These are phyloP conservation scores for Limulus polyphemus DNA, from an alignment of 2,888 invertebrate genomes.

Conservation along the genomic window DNA sequence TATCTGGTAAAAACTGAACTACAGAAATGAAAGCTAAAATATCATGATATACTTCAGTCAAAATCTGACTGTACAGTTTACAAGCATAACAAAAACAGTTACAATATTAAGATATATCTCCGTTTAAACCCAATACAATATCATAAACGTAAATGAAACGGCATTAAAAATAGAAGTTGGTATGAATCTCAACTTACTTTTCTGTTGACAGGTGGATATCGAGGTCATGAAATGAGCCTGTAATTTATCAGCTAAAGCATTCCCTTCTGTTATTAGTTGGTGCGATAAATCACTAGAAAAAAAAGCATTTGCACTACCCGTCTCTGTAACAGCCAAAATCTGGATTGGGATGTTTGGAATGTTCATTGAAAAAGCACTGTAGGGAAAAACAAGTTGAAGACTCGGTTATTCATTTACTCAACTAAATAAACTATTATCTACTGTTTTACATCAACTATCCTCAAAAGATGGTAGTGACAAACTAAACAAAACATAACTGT, in stretches of 20 bases:
- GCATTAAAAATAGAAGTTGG: neutral
- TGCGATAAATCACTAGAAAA: slow-evolving; percentile 81
- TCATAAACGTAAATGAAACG: neutral
- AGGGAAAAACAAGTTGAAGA: too few relatives aligned
- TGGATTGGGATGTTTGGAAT: slow-evolving; percentile 85
- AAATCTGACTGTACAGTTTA: too few relatives aligned
- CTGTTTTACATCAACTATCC: too few relatives aligned
- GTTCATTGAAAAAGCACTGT: slow-evolving; percentile 80
- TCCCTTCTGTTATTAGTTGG: slow-evolving; percentile 81
- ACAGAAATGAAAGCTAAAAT: too few relatives aligned
- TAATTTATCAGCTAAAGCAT: slow-evolving; percentile 74
- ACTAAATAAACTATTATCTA: too few relatives aligned
- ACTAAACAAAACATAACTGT: too few relatives aligned
- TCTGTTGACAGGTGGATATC: slow-evolving; percentile 38
- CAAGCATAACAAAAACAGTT: too few relatives aligned
- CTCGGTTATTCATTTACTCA: too few relatives aligned
- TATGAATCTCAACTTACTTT: slow-evolving; percentile 8
- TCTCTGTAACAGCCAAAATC: slow-evolving; percentile 82
- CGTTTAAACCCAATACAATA: neutral
- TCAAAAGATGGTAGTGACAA: too few relatives aligned
- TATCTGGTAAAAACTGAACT: too few relatives aligned
- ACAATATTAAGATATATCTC: neutral
- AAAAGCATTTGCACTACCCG: slow-evolving; percentile 74
- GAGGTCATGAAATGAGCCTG: slow-evolving; percentile 87
- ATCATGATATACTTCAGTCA: too few relatives aligned